Evolutionary conservation across 2,797 vertebrate species (phyloP), one percentile per base, ranked within the genome.

Genomic region (Acridotheres tristis): DNA sequence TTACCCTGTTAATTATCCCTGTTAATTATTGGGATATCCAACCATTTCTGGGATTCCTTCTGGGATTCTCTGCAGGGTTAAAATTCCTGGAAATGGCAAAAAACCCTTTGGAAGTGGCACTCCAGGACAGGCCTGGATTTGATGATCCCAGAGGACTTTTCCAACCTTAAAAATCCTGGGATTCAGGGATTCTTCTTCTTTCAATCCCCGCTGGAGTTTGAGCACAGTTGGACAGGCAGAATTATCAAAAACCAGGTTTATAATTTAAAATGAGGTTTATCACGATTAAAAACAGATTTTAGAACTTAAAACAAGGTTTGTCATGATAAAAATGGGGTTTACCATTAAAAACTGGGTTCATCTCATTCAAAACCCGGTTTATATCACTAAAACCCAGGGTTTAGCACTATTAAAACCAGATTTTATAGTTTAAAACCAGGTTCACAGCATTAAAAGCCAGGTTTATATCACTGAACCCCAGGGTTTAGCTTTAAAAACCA

Each of bases 181-280:
- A 79, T 67, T 55, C 11, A 1, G 42, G 34, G 18, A 58, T 58
- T 57, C 34, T 6, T n/a, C 19, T 18, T 16, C 63, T 29, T 57
- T 27, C 15, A 6, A 29, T 79, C 30, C 34, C 34, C 9, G 23
- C 11, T n/a, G 22, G 62, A 57, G 29, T 5, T 1, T 50, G 43
- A 19, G 29, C 13, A 2, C 2, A 4, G 17, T 4, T 26, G 34
- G 29, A n/a, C 14, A 18, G 23, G 18, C 0, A 0, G 11, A 48
- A n/a, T 27, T 40, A 9, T 4, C n/a, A 7, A 21, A 48, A 65
- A 9, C 5, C 0, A 0, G 7, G 9, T 51, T 62, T 27, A 17
- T 27, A 2, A 17, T 22, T 62, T n/a, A 21, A 42, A 61, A 50
- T 0, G 36, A 21, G 45, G 34, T 48, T 48, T 32, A 11, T 38